Conservation (phyloP, 2,888 invertebrate species). For the Coenonympha arcania region DNA sequence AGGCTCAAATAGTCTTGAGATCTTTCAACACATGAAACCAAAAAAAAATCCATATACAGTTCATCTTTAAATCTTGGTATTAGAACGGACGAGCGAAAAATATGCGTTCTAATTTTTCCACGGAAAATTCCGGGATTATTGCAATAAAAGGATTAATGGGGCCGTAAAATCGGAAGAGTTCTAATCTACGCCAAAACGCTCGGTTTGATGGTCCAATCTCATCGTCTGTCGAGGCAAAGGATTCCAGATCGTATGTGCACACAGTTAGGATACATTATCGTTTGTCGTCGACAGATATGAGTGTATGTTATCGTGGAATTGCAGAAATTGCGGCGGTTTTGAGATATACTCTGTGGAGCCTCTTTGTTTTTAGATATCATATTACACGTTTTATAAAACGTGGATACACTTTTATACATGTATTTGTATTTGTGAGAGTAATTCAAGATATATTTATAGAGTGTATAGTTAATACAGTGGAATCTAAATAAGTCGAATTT, state of each 20-base stretch:
- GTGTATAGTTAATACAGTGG: too few species aligned
- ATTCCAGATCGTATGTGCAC: background rate
- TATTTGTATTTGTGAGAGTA: background rate
- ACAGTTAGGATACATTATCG: background rate
- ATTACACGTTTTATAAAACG: background rate
- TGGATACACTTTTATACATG: background rate
- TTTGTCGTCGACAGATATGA: conserved; percentile 5
- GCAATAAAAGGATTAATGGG: conserved; percentile 6
- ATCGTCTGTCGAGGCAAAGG: conserved; percentile 10
- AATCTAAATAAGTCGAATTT: too few species aligned
- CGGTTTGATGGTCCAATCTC: conserved; percentile 13
- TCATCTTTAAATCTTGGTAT: background rate
- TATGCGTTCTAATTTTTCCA: background rate
- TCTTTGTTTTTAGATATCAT: conserved; percentile 10
- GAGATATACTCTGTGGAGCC: conserved; percentile 17
- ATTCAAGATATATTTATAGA: too few species aligned
- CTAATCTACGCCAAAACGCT: conserved; percentile 14
- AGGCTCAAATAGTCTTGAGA: too few species aligned
- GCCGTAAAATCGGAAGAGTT: conserved; percentile 8
- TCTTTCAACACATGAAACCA: too few species aligned
- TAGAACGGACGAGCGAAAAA: background rate
- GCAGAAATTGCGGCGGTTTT: conserved; percentile 26
- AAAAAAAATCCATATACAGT: background rate
- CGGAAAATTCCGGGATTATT: background rate
- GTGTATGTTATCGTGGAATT: conserved; percentile 1